phyloP scores from a whole-genome alignment of 2,888 invertebrate genomes.

The Embidobia sp. region DNA sequence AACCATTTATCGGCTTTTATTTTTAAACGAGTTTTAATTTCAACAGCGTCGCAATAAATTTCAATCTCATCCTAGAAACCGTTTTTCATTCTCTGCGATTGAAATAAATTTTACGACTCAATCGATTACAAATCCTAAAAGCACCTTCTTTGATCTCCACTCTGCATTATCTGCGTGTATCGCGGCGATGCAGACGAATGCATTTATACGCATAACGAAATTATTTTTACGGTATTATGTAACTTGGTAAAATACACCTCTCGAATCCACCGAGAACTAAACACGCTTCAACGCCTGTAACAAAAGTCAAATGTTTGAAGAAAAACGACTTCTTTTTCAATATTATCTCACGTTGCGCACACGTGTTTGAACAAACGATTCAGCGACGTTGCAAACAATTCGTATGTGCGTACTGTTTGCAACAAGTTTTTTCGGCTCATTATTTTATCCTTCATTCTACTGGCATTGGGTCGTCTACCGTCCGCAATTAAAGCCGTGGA shows the following conservation, averaged over 20 bases:
- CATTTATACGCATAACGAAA: slow-evolving; percentile 33
- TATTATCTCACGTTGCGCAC: too few relatives aligned
- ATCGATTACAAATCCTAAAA: slow-evolving; percentile 14
- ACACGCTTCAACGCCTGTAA: slow-evolving; percentile 3
- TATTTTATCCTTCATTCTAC: slow-evolving; percentile 18
- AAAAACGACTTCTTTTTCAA: background rate
- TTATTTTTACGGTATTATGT: slow-evolving; percentile 41
- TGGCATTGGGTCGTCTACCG: slow-evolving; percentile 17
- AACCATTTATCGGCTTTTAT: too few relatives aligned
- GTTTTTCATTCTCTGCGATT: background rate
- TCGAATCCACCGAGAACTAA: slow-evolving; percentile 5
- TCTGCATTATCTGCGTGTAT: slow-evolving; percentile 10
- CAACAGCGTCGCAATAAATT: background rate
- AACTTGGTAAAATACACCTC: slow-evolving; percentile 2
- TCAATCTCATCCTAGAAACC: background rate
- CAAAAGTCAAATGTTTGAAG: background rate
- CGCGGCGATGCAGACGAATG: slow-evolving; percentile 10
- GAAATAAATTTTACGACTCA: slow-evolving; percentile 6
- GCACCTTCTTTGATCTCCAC: background rate
- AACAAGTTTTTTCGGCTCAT: slow-evolving; percentile 9
- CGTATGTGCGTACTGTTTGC: background rate
- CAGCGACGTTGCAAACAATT: background rate
- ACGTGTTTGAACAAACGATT: too few relatives aligned
- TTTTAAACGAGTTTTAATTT: background rate
- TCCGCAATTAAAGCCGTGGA: slow-evolving; percentile 14